Percentiles rank a stretch among this genome's conserved stretches.
These are phyloP conservation scores for Hyles euphorbiae DNA, from an alignment of 1,140 invertebrate genomes.

Conservation along the genomic window DNA sequence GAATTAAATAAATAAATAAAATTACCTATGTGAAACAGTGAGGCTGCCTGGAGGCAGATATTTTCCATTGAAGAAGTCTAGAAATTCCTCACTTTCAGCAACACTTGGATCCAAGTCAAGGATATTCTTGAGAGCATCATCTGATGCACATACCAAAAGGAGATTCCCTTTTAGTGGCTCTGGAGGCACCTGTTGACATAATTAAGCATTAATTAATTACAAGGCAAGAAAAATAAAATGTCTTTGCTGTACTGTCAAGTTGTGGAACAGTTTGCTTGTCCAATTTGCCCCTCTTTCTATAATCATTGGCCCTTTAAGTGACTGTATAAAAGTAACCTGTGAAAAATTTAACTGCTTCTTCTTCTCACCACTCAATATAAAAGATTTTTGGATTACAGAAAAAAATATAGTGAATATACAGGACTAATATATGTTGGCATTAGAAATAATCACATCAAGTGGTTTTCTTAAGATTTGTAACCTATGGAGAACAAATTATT, in stretches of 20 bases:
- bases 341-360: no score
- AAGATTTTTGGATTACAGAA: no score
- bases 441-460: not conserved
- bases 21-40: constrained; percentile 75
- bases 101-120: constrained; percentile 71
- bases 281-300: no score
- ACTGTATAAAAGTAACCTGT: no score
- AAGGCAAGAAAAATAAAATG: constrained; percentile 82
- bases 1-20: no score
- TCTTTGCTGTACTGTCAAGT: constrained; percentile 57
- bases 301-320: no score
- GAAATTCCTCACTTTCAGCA: constrained; percentile 69
- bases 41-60: constrained; percentile 71
- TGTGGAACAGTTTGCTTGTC: no score
- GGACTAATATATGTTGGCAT: not conserved
- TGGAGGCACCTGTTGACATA: constrained; percentile 36
- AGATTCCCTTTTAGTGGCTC: constrained; percentile 49
- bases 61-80: constrained; percentile 77
- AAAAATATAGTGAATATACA: not conserved
- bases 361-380: no score
- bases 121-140: constrained; percentile 72
- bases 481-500: not conserved
- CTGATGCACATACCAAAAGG: constrained; percentile 75
- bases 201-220: constrained; percentile 45
- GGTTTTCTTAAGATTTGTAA: no score